Evolutionary conservation across 1,140 invertebrate genomes (phyloP), one percentile per base, ranked within the genome.

Genomic region (Cydia strobilella): DNA sequence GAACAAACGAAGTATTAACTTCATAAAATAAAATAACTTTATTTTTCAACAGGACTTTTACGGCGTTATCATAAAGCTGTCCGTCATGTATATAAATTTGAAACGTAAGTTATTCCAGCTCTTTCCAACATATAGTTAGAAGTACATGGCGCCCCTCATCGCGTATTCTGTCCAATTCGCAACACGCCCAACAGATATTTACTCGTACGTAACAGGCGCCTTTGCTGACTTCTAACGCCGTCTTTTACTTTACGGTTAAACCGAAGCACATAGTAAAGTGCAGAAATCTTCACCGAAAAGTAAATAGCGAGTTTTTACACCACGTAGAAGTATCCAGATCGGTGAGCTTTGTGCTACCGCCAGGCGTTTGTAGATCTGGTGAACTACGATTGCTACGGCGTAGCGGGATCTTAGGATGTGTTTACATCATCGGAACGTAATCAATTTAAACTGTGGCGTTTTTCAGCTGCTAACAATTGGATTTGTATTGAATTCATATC

Each of bases 131-230:
- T 86, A 87, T 81, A 84, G 83, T 85, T 85, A 86, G 81, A 84
- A 73, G 72, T 89, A 88, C 84, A 88, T 84, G 82, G 84, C 73
- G 18, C 87, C 85, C 87, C 90, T 91, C 87, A 90, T 91, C 87
- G 84, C 82, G 85, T 92, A 92, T 91, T 91, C 90, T 84, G 85
- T 86, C 86, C 89, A 84, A 91, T 91, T 90, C 90, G 84, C 87
- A 88, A 91, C 88, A 90, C 90, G 86, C 89, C 89, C 84, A 85
- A 83, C 83, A 87, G 85, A 88, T 91, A 90, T 92, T 91, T 91
- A n/a, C n/a, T n/a, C n/a, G n/a, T n/a, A 90, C 88, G 88, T 90
- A 90, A 90, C 87, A 91, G 84, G 85, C 89, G 87, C 82, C 86
- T 86, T 81, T 83, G 81, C 86, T 88, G 85, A 87, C 86, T 90